Evolutionary conservation across 2,113 vertebrate species (phyloP).

Genomic region (Ranitomeya variabilis): DNA sequence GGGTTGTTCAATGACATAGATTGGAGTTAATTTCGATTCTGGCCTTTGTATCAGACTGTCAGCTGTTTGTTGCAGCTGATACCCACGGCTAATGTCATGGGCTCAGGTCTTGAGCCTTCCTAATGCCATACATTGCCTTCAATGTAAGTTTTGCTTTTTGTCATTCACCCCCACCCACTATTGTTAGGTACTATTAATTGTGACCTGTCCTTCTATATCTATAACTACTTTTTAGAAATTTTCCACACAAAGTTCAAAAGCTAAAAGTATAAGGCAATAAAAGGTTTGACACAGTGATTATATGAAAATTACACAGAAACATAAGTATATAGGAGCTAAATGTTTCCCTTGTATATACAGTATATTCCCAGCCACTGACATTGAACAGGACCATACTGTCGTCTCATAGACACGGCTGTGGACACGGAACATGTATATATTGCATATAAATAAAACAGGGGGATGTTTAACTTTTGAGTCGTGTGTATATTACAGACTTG

Average conservation of each 20-base stretch:
- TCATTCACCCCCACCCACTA: no score
- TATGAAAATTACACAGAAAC: background rate
- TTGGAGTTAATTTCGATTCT: no score
- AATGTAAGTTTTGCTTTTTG: no score
- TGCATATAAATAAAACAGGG: conserved; percentile 33
- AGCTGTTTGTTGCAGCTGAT: no score
- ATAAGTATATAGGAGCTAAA: background rate
- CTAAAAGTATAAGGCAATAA: background rate
- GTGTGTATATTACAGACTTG: conserved; percentile 43
- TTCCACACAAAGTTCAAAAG: background rate
- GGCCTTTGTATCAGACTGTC: no score
- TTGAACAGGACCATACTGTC: background rate
- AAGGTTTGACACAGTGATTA: background rate
- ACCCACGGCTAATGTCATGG: no score
- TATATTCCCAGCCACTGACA: background rate
- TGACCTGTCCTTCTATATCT: background rate
- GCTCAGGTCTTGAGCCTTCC: no score
- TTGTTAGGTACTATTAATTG: no score
- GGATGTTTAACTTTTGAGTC: conserved; percentile 29
- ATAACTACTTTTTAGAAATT: background rate
- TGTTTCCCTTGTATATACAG: conserved; percentile 12
- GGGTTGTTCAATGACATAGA: no score
- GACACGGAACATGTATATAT: conserved; percentile 31
- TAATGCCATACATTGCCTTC: no score
- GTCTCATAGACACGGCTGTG: background rate